Percentiles rank a stretch among this genome's conserved stretches.
Evolutionary conservation across 2,797 vertebrate genomes (phyloP).

Genomic region (Melanotaenia trifasciata): DNA sequence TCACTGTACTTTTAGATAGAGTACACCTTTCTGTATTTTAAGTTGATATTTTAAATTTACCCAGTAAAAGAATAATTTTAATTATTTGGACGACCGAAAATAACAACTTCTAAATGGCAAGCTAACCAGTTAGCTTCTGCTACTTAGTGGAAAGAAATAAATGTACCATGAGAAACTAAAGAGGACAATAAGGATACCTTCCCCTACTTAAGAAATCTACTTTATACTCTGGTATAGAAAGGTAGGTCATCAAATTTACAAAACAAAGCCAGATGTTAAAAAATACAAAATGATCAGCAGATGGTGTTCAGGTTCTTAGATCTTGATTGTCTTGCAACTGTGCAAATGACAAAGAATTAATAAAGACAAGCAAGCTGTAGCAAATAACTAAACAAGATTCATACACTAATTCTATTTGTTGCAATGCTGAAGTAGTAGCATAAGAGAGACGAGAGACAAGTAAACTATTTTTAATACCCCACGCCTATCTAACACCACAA

Average conservation of each 20-base stretch:
- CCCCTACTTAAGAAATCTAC: no score
- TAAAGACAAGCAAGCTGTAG: constrained; percentile 40
- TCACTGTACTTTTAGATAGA: no score
- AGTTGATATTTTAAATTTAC: no score
- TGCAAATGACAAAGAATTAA: constrained; percentile 37
- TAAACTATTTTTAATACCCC: constrained; percentile 55
- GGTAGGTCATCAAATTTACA: neutral
- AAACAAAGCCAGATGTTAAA: constrained; percentile 8
- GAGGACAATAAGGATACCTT: no score
- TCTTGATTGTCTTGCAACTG: constrained; percentile 19
- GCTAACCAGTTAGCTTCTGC: no score
- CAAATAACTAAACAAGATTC: constrained; percentile 30
- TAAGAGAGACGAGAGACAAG: constrained; percentile 53
- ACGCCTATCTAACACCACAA: constrained; percentile 54
- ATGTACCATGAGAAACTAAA: no score
- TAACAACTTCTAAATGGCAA: no score
- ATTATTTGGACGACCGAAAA: no score
- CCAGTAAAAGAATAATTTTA: no score
- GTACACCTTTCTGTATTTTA: no score
- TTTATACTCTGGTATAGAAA: no score
- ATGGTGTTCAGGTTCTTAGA: constrained; percentile 6
- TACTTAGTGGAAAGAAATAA: no score
- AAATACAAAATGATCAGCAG: constrained; percentile 5
- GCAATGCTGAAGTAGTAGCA: constrained; percentile 48
- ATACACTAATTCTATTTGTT: constrained; percentile 47